These are phyloP conservation scores for Anthoscopus minutus DNA, from an alignment of 2,113 vertebrate genomes.

Conservation along the genomic window DNA sequence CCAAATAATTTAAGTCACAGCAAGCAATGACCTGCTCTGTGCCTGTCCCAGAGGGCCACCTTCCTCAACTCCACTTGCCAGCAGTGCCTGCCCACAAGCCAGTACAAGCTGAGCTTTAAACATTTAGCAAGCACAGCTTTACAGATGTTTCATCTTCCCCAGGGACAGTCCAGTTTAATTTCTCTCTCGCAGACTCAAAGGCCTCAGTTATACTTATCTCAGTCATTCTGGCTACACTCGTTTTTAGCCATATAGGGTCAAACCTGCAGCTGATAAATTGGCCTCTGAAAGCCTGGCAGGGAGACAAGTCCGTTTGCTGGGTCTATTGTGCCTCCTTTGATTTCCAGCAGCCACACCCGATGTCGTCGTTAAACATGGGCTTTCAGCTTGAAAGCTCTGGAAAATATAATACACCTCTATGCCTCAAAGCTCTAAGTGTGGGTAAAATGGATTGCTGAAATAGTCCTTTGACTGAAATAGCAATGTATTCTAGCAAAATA, in stretches of 20 bases:
- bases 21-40: not conserved
- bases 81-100: not conserved
- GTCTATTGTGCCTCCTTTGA: conserved; percentile 51
- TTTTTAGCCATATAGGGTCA: conserved; percentile 53
- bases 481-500: not conserved
- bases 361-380: conserved; percentile 28
- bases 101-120: not conserved
- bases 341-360: conserved; percentile 56
- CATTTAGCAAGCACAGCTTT: not conserved
- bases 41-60: not conserved
- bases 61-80: not conserved
- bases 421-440: conserved; percentile 16
- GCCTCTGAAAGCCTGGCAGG: conserved; percentile 50
- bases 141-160: conserved; percentile 47
- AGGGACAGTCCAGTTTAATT: conserved; percentile 48
- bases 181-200: conserved; percentile 38
- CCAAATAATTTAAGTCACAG: not conserved
- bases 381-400: conserved; percentile 55
- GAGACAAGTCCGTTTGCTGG: conserved; percentile 50
- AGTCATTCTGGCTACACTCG: conserved; percentile 29
- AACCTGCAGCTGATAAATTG: conserved; percentile 60
- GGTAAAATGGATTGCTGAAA: conserved; percentile 42
- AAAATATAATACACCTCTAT: conserved; percentile 28
- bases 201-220: conserved; percentile 56
- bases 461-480: conserved; percentile 20